Evolutionary conservation across 2,113 vertebrate species (phyloP).

Genomic region (Melanotaenia duboulayi): DNA sequence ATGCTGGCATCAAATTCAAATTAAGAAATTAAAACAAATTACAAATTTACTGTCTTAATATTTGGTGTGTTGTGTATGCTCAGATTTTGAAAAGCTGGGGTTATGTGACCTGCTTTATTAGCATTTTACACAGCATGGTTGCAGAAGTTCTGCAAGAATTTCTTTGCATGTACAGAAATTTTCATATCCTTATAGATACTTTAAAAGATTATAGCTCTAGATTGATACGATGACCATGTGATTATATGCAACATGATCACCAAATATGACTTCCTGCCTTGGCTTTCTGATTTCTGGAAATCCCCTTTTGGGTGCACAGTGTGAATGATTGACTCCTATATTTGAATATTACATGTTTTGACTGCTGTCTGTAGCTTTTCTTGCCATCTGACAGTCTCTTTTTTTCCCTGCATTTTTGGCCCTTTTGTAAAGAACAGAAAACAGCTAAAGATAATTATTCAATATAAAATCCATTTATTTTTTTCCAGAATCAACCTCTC

Average conservation of each 20-base stretch:
- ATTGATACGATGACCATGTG: constrained; percentile 17
- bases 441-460: constrained; percentile 41
- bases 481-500: constrained; percentile 83
- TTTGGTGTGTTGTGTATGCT: neutral
- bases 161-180: neutral
- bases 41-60: neutral
- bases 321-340: constrained; percentile 1
- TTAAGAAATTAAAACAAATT: neutral
- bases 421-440: constrained; percentile 27
- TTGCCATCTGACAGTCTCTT: neutral
- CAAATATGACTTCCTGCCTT: constrained; percentile 19
- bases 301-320: neutral
- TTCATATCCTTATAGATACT: neutral
- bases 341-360: constrained; percentile 11
- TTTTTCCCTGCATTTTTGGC: constrained; percentile 14
- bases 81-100: neutral
- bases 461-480: constrained; percentile 80
- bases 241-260: neutral
- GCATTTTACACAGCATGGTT: neutral
- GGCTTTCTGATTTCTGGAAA: constrained; percentile 31
- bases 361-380: neutral
- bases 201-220: neutral
- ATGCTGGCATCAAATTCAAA: neutral
- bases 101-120: neutral
- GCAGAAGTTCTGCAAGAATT: neutral